Conservation (phyloP, 2,113 vertebrate species). For the Melanotaenia duboulayi region DNA sequence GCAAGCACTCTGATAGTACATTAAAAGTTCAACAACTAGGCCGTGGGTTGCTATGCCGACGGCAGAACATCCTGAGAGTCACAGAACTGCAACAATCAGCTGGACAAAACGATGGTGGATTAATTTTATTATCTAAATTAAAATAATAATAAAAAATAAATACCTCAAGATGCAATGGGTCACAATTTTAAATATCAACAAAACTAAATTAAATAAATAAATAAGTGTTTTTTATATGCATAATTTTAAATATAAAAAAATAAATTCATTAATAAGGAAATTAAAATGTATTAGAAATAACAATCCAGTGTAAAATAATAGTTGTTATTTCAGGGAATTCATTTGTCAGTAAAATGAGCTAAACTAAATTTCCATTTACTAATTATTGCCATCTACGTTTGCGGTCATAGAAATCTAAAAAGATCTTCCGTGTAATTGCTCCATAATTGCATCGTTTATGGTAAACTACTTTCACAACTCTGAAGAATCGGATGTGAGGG, state of each 20-base stretch:
- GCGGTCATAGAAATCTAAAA: not conserved
- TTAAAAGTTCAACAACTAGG: slow-evolving; percentile 24
- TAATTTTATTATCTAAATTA: not conserved
- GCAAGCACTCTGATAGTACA: slow-evolving; percentile 36
- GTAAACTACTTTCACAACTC: slow-evolving; percentile 6
- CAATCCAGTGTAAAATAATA: no score
- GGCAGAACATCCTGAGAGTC: not conserved
- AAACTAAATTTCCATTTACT: not conserved
- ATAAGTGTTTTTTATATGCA: no score
- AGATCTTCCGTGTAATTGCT: not conserved
- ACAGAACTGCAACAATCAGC: not conserved
- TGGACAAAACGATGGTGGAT: not conserved
- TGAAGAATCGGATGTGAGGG: not conserved
- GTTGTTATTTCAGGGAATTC: no score
- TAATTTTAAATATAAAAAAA: no score
- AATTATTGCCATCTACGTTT: slow-evolving; percentile 1
- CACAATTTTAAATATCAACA: not conserved
- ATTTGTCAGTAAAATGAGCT: not conserved
- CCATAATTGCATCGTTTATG: slow-evolving; percentile 34
- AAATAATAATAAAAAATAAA: no score
- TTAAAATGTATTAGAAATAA: no score
- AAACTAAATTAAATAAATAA: not conserved
- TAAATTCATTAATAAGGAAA: no score
- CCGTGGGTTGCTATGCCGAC: slow-evolving; percentile 21
- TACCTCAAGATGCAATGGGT: not conserved